Evolutionary conservation across 2,797 vertebrate species (phyloP).

Genomic region (Harpagifer antarcticus): DNA sequence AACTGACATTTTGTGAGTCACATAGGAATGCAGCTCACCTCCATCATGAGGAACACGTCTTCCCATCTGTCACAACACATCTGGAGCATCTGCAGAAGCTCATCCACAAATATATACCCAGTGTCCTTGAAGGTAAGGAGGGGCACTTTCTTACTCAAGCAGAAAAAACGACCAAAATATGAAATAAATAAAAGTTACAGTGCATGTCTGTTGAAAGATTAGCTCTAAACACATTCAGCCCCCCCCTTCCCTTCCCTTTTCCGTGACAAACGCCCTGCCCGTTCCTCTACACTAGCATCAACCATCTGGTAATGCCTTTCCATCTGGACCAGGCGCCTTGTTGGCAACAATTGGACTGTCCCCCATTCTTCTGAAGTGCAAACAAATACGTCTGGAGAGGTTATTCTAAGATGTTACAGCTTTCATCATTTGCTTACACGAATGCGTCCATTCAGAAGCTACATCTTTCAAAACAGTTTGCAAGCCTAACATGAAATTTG

Average conservation of each 20-base stretch:
- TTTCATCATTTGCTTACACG: no score
- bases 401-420: slow-evolving; percentile 31
- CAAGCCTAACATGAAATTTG: no score
- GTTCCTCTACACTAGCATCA: slow-evolving; percentile 63
- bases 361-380: slow-evolving; percentile 34
- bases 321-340: slow-evolving; percentile 74
- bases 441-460: no score
- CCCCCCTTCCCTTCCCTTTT: slow-evolving; percentile 45
- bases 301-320: slow-evolving; percentile 75
- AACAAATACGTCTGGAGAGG: slow-evolving; percentile 25
- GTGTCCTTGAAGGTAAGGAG: slow-evolving; percentile 23
- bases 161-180: not conserved
- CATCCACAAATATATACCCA: slow-evolving; percentile 20
- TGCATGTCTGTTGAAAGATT: not conserved
- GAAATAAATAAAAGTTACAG: not conserved
- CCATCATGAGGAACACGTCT: slow-evolving; percentile 40
- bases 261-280: slow-evolving; percentile 52
- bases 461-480: no score
- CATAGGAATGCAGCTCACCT: slow-evolving; percentile 34
- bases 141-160: not conserved
- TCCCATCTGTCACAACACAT: slow-evolving; percentile 64
- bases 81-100: slow-evolving; percentile 53
- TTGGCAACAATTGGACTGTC: slow-evolving; percentile 55
- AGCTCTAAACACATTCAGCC: slow-evolving; percentile 29
- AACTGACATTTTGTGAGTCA: slow-evolving; percentile 22